A percentile compares a stretch with the other conserved stretches of the same genome.
phyloP scores from a whole-genome alignment of 53 echinoderm and acorn worm genomes.

The Glandiceps talaboti region DNA sequence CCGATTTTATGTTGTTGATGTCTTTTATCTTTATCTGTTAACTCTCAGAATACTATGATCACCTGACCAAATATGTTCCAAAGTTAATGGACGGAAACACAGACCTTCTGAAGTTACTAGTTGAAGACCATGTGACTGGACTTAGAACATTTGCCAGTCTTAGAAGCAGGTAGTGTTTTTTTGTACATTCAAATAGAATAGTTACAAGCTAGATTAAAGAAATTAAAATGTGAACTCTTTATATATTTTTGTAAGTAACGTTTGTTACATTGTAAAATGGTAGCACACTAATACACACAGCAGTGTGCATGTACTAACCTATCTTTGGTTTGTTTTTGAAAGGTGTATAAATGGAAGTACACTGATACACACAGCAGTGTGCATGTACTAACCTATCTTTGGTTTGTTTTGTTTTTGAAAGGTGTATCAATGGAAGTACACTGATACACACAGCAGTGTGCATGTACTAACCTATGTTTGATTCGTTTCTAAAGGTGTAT shows the following conservation, averaged over 20 bases:
- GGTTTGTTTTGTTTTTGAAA: slow-evolving; percentile 8
- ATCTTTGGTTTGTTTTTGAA: background rate
- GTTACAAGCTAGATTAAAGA: too few species aligned
- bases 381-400: too few species aligned
- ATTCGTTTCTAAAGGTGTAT: slow-evolving; percentile 37
- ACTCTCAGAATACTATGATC: slow-evolving; percentile 55
- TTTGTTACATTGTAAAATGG: too few species aligned
- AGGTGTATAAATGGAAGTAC: slow-evolving; percentile 96
- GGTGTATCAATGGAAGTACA: too few species aligned
- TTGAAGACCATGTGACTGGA: slow-evolving; percentile 71
- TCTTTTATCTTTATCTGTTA: background rate
- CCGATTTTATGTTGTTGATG: too few species aligned
- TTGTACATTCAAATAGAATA: too few species aligned
- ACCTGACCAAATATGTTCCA: slow-evolving; percentile 63
- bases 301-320: too few species aligned
- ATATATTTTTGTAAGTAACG: too few species aligned
- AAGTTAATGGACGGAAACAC: slow-evolving; percentile 82
- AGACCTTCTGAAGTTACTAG: slow-evolving; percentile 56
- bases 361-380: slow-evolving; percentile 77
- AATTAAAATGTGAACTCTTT: too few species aligned
- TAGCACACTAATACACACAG: too few species aligned
- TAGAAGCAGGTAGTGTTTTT: slow-evolving; percentile 66
- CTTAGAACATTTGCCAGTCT: slow-evolving; percentile 71
- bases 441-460: too few species aligned
- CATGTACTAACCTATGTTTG: too few species aligned